Percentiles rank a stretch among this genome's conserved stretches.
These are phyloP conservation scores for Percopsis omiscomaycus DNA, from an alignment of 2,797 vertebrate species.

Conservation along the genomic window DNA sequence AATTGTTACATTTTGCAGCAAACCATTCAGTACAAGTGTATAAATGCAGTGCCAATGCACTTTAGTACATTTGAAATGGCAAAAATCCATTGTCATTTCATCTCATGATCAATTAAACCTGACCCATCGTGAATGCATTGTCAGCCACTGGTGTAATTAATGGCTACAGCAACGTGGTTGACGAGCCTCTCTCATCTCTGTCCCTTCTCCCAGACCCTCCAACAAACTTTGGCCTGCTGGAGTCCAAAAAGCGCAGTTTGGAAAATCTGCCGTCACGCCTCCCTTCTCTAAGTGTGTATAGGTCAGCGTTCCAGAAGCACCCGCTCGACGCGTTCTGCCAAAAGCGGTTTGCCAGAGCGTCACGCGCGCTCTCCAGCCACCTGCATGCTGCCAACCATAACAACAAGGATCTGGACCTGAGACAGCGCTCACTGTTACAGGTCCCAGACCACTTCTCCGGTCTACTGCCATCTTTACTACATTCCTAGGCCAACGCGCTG, in stretches of 20 bases:
- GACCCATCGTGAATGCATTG: conserved; percentile 39
- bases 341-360: conserved; percentile 49
- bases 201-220: conserved; percentile 70
- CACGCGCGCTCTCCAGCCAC: conserved; percentile 52
- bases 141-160: conserved; percentile 62
- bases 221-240: conserved; percentile 72
- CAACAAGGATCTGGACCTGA: conserved; percentile 66
- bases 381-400: conserved; percentile 48
- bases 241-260: conserved; percentile 61
- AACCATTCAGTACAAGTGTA: conserved; percentile 2
- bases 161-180: conserved; percentile 42
- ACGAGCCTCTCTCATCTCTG: conserved; percentile 38
- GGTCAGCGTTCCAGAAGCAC: conserved; percentile 66
- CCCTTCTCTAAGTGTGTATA: conserved; percentile 64
- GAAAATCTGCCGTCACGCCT: conserved; percentile 31
- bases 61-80: conserved; percentile 30
- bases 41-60: conserved; percentile 19
- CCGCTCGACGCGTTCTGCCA: conserved; percentile 53
- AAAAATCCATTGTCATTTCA: conserved; percentile 39
- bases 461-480: conserved; percentile 29
- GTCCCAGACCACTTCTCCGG: conserved; percentile 54
- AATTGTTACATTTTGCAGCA: conserved; percentile 21
- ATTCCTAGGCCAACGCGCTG: conserved; percentile 11
- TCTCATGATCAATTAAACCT: conserved; percentile 47
- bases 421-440: conserved; percentile 44